Evolutionary conservation across 2,888 invertebrate genomes (phyloP), one percentile per base, ranked within the genome.

Genomic region (Agrochola macilenta): DNA sequence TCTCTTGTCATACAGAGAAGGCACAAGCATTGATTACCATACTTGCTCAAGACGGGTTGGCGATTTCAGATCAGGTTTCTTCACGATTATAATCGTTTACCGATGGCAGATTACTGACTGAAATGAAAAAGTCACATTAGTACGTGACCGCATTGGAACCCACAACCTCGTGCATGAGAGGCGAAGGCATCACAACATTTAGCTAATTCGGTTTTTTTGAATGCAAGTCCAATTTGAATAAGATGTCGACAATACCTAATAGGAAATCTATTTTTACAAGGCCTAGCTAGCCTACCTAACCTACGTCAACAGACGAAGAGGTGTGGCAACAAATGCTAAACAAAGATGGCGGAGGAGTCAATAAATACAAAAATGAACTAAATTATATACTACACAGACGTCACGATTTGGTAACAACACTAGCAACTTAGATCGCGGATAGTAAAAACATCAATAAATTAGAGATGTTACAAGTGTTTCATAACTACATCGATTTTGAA

Each of bases 381-480:
- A 71, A 49, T 81, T 43, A 79, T 43, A 52, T 17, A 57, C 14
- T 26, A 5, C 39, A 9, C 49, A 58, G 46, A 58, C 61, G 30
- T 64, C 35, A 73, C 39, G 71, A 63, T 54, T 61, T 52, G 30
- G 69, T 73, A 82, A 79, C n/a, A 57, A 39, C 23, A 77, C 8
- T 49, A 79, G 5, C 49, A 49, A 54, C n/a, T 75, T 17, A 65
- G 35, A 73, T 14, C 17, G 52, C 11, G 14, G 26, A 20, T 74
- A 39, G 11, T 68, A 52, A 63, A n/a, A 63, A 58, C 52, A 11
- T 35, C 30, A 30, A 69, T 71, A 69, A 74, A 74, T 82, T 68
- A 83, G 0, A 69, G 74, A 82, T 71, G 82, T 64, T 60, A 60
- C 14, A 11, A 11, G 9, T 8, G 23, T 79, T 84, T 79, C 84